Percentiles rank a stretch among this genome's conserved stretches.
Evolutionary conservation across 2,888 invertebrate genomes (phyloP).

Genomic region (Ophion ellenae): DNA sequence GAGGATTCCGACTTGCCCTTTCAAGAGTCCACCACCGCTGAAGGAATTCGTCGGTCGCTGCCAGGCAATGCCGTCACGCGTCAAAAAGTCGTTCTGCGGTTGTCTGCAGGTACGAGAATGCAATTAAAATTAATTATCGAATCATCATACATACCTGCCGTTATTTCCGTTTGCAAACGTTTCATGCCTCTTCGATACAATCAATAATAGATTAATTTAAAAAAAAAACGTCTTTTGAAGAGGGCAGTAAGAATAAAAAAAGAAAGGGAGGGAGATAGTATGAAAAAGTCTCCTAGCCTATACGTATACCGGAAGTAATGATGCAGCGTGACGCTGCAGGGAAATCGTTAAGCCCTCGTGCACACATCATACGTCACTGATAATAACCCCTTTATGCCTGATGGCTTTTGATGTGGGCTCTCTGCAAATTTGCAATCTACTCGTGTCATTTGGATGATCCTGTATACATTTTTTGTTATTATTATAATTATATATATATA

Average conservation of each 20-base stretch:
- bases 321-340: conserved; percentile 59
- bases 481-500: too few species aligned
- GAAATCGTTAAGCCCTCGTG: conserved; percentile 55
- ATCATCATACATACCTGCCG: neutral
- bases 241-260: neutral
- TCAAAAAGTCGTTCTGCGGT: conserved; percentile 88
- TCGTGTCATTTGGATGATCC: conserved; percentile 6
- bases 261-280: neutral
- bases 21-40: conserved; percentile 82
- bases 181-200: neutral
- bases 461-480: neutral
- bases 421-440: conserved; percentile 56
- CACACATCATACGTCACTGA: conserved; percentile 47
- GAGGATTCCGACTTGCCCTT: conserved; percentile 82
- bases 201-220: neutral
- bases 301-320: conserved; percentile 59
- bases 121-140: neutral
- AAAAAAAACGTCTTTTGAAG: neutral
- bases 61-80: conserved; percentile 83
- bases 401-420: conserved; percentile 34
- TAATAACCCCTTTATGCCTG: conserved; percentile 33
- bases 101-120: conserved; percentile 90
- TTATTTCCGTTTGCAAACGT: neutral
- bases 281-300: neutral
- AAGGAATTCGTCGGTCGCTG: conserved; percentile 83